Evolutionary conservation across 1,140 invertebrate genomes (phyloP), one percentile per base, ranked within the genome.

Genomic region (Ostrea denselamellosa): DNA sequence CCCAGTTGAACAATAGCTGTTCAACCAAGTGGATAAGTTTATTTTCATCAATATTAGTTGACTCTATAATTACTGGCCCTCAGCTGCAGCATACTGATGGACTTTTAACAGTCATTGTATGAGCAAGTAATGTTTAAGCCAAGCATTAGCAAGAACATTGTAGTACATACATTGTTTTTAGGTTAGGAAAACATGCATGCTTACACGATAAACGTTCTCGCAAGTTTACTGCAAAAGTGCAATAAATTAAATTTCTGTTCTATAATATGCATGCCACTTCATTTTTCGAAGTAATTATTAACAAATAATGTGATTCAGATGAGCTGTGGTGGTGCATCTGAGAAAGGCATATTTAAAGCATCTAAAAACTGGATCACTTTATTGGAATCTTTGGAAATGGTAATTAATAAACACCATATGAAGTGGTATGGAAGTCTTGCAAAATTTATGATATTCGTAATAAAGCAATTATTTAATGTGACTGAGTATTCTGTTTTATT

Each of bases 391-490:
- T 9, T 14, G 68, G 25, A 77, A 77, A 77, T 28, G 68, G 28
- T 9, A 22, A 77, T 77, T 77, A 77, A 77, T 77, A 77, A 44
- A 25, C 68, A 77, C 28, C 28, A 77, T 28, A 77, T 9, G 68
- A 28, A 14, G 28, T 25, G 22, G 22, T 25, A 9, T 77, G 68
- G 68, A 77, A 77, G 68, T 77, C 68, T 77, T 77, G 68, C 9
- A 77, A 77, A 22, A 77, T 77, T 77, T 77, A 77, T 77, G 68
- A 77, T 77, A 34, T 77, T 77, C 68, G 10, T 77, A 77, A 77
- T 77, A 77, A 77, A 77, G 25, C 25, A 77, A 77, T 77, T 77
- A 25, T 77, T 77, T 77, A 28, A 77, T 77, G 68, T 34, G 68
- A 22, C 25, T 34, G 12, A 77, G 68, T 17, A 77, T 77, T 77